phyloP scores from a whole-genome alignment of 2,113 vertebrate species.

The Odocoileus virginianus region DNA sequence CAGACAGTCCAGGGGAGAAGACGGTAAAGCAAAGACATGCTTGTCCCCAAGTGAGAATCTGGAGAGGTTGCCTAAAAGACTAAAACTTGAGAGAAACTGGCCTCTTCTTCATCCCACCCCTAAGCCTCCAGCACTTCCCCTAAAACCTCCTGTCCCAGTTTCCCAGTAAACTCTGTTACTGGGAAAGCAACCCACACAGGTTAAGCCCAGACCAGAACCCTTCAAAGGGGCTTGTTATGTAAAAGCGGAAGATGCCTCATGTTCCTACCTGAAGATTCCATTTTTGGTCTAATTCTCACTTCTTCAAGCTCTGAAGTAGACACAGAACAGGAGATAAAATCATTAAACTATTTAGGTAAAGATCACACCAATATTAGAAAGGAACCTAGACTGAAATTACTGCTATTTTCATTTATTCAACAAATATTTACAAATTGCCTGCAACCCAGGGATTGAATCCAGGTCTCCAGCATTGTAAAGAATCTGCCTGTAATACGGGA shows the following conservation, averaged over 20 bases:
- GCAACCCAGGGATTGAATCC: neutral
- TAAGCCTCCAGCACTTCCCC: neutral
- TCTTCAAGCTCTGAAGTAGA: neutral
- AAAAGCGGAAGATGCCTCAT: neutral
- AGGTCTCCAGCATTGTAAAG: neutral
- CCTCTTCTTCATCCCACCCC: neutral
- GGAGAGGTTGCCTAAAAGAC: neutral
- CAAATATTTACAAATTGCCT: conserved; percentile 1
- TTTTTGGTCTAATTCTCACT: neutral
- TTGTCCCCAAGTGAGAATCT: neutral
- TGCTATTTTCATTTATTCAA: conserved; percentile 7
- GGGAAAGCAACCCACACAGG: neutral
- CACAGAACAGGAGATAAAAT: neutral
- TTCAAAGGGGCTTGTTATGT: neutral
- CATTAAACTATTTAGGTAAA: neutral
- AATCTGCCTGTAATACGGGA: neutral
- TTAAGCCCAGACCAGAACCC: neutral
- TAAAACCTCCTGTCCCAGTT: neutral
- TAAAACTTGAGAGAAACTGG: neutral
- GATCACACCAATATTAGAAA: neutral
- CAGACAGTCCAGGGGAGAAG: neutral
- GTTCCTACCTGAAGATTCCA: neutral
- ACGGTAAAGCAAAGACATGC: neutral
- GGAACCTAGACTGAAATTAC: neutral
- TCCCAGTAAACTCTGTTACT: neutral